Percentiles rank a stretch among this genome's conserved stretches.
Evolutionary conservation across 2,888 invertebrate species (phyloP).

Genomic region (Rhogogaster chlorosoma): DNA sequence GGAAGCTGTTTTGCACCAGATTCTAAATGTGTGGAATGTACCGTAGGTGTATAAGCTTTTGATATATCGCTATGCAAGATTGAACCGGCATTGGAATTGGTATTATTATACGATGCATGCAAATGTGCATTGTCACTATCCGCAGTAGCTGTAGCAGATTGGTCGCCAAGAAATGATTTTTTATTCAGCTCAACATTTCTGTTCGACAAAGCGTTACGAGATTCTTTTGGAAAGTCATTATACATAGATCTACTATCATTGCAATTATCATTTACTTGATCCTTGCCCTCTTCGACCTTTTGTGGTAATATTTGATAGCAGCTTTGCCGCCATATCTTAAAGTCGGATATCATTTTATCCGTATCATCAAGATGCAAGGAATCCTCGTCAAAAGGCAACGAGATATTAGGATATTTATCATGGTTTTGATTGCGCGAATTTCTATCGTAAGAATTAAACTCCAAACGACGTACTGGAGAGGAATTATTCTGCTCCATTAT

Average conservation of each 20-base stretch:
- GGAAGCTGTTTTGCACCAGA: constrained; percentile 5
- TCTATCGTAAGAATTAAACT: constrained; percentile 58
- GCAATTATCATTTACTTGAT: constrained; percentile 24
- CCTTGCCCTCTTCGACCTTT: constrained; percentile 53
- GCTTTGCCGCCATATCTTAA: constrained; percentile 66
- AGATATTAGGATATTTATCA: constrained; percentile 61
- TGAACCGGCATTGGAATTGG: neutral
- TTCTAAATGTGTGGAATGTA: constrained; percentile 25
- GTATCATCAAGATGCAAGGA: constrained; percentile 64
- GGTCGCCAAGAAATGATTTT: neutral
- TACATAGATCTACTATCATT: neutral
- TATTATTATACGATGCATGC: constrained; percentile 4
- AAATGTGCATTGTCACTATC: constrained; percentile 25
- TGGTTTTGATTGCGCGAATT: constrained; percentile 54
- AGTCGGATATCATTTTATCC: constrained; percentile 66
- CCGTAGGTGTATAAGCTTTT: constrained; percentile 6
- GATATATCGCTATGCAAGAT: constrained; percentile 8
- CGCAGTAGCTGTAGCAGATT: neutral
- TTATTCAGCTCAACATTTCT: neutral
- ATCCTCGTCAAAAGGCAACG: constrained; percentile 62
- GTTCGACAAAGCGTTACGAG: neutral
- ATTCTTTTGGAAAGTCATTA: neutral
- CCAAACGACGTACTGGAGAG: constrained; percentile 55
- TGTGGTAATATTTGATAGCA: constrained; percentile 49
- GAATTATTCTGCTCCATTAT: neutral